Evolutionary conservation across 1,140 invertebrate species (phyloP), one percentile per base, ranked within the genome.

Genomic region (Drosophila funebris): DNA sequence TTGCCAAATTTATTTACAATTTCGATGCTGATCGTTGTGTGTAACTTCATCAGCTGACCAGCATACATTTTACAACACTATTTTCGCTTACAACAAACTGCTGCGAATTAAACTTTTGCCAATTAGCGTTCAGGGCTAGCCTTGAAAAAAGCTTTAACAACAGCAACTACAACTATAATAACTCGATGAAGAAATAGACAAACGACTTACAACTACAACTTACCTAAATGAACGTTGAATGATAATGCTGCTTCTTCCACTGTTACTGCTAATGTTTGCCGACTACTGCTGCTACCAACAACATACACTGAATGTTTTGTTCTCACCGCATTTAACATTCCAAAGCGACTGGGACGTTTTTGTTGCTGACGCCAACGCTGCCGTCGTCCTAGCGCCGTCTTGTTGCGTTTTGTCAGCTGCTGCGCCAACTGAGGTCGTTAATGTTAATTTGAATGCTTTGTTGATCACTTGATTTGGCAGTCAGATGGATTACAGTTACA

Each of bases 271-370:
- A 50, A 56, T 71, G 63, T 53, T 79, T 76, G 54, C 81, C 76
- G 76, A 81, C 79, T 78, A 33, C 62, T 60, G 61, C 73, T 71
- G 61, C 70, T 61, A 76, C 76, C 71, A 79, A 71, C 76, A 83
- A 84, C 81, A 85, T 85, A 81, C 87, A 90, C 87, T 90, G 88
- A 82, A 88, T 64, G 77, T 64, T 74, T 80, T 67, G 88, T 90
- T 90, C 73, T 90, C 87, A 90, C 87, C 88, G 87, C 87, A 90
- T 90, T 68, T 90, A 90, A 90, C 87, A 90, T 90, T 90, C 87
- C 87, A 90, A 90, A 72, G 84, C 85, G 87, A 76, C 84, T 67
- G 70, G 74, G 66, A 74, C 58, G 68, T 73, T 61, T 76, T 79
- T 48, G 60, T 69, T 66, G 68, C 44, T 54, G 67, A 31, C 33